These are phyloP conservation scores for Drosophila atroscutellata DNA, from an alignment of 2,888 invertebrate species.

Conservation along the genomic window DNA sequence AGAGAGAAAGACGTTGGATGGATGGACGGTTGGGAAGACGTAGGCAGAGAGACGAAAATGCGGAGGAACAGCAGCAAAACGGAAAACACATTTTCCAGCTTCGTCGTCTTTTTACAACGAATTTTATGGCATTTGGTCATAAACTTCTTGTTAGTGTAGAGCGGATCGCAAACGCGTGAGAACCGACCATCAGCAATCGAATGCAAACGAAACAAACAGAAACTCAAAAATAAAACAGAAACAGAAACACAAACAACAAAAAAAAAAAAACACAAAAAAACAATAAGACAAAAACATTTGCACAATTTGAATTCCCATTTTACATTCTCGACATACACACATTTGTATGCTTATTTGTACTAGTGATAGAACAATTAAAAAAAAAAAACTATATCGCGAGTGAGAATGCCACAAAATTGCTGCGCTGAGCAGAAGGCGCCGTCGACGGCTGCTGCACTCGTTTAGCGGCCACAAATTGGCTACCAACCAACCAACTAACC, in stretches of 20 bases:
- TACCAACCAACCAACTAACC: not conserved
- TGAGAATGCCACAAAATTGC: constrained; percentile 40
- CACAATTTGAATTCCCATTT: constrained; percentile 30
- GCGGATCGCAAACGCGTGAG: constrained; percentile 81
- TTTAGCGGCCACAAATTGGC: constrained; percentile 1
- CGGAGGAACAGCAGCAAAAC: constrained; percentile 49
- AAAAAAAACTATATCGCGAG: not conserved
- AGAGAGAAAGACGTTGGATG: constrained; percentile 1
- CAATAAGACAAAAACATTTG: constrained; percentile 30
- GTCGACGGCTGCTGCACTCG: constrained; percentile 27
- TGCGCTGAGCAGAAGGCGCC: constrained; percentile 9
- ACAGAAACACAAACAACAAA: constrained; percentile 8
- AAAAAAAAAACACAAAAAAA: constrained; percentile 16
- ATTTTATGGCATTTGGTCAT: constrained; percentile 85
- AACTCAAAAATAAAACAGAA: constrained; percentile 27
- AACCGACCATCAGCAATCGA: constrained; percentile 56
- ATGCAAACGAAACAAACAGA: constrained; percentile 45
- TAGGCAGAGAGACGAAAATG: constrained; percentile 14
- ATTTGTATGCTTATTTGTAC: not conserved
- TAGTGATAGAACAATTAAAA: constrained; percentile 18
- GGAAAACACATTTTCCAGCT: constrained; percentile 80
- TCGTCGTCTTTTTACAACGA: constrained; percentile 84
- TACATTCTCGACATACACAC: not conserved
- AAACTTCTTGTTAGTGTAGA: constrained; percentile 85
- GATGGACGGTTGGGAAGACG: not conserved